Evolutionary conservation across 2,797 vertebrate species (phyloP), one percentile per base, ranked within the genome.

Genomic region (Mastacembelus armatus): DNA sequence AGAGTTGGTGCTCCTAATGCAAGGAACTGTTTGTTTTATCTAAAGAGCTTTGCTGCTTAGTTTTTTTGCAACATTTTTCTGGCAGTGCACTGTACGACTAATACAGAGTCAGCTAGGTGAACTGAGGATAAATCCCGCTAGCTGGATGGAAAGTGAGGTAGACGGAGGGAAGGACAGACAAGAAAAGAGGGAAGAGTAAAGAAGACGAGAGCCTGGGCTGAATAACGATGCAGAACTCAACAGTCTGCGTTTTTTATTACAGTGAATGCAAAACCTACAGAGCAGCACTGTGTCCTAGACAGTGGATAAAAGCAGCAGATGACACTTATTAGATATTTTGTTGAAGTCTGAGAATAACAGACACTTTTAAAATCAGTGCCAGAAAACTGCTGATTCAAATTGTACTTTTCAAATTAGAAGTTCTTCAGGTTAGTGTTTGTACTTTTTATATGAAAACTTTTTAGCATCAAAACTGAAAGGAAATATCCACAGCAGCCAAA

Each of bases 61-160:
- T 16, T 27, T 74, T 78, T 83, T 81, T 66, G 81, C 71, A 75
- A 78, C 72, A 77, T 81, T 72, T 56, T 58, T 33, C 49, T 81
- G 66, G 63, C 75, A 32, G 27, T 4, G 42, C 58, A 24, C 40
- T 10, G 18, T 49, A 38, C 61, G 47, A 69, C 64, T 71, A 50
- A 72, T 49, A 56, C 44, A 27, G 30, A 35, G 54, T 62, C 66
- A 48, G 32, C 63, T 16, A 42, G 73, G 74, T 78, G 71, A 78
- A 74, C 66, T 32, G 0, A 63, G 79, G 77, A 80, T 55, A 63
- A 40, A 71, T 68, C 38, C 42, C 19, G 33, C 6, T 24, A 2
- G 33, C 47, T 59, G 62, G 43, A 63, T 44, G 43, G 30, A 60
- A 38, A 66, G 18, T n/a, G 12, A 5, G 24, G 19, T 4, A 30